Evolutionary conservation across 2,888 invertebrate species (phyloP).

Genomic region (Nyleta sp.): DNA sequence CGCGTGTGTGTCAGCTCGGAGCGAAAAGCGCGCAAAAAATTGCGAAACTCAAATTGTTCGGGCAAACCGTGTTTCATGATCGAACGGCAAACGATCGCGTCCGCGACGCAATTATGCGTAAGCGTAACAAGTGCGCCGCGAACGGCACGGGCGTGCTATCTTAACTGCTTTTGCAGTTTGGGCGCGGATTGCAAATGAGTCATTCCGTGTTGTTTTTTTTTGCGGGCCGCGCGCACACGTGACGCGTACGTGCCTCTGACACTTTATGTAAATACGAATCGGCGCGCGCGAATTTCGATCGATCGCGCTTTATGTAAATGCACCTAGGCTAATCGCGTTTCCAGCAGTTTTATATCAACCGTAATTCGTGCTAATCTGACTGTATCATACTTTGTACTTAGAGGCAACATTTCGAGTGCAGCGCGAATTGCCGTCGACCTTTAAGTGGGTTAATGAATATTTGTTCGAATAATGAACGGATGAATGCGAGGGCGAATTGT

Average conservation of each 20-base stretch:
- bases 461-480: conserved; percentile 20
- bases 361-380: conserved; percentile 44
- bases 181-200: conserved; percentile 27
- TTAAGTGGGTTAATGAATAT: conserved; percentile 46
- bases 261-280: conserved; percentile 41
- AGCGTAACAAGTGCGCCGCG: conserved; percentile 20
- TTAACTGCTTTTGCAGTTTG: conserved; percentile 14
- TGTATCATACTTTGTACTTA: conserved; percentile 39
- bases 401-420: conserved; percentile 1
- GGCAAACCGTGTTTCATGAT: conserved; percentile 29
- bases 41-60: conserved; percentile 49
- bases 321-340: conserved; percentile 31
- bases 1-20: conserved; percentile 31
- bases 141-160: conserved; percentile 5
- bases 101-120: conserved; percentile 27
- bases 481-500: conserved; percentile 2
- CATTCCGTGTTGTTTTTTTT: conserved; percentile 11
- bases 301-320: conserved; percentile 43
- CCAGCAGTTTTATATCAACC: conserved; percentile 30
- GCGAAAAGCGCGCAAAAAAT: conserved; percentile 49
- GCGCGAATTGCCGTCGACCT: conserved; percentile 20
- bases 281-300: conserved; percentile 32
- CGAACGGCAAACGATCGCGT: conserved; percentile 24
- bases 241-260: background rate
- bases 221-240: background rate